Percentiles rank a stretch among this genome's conserved stretches.
Conservation (phyloP, 2,113 vertebrate genomes). For the Seriola aureovittata region DNA sequence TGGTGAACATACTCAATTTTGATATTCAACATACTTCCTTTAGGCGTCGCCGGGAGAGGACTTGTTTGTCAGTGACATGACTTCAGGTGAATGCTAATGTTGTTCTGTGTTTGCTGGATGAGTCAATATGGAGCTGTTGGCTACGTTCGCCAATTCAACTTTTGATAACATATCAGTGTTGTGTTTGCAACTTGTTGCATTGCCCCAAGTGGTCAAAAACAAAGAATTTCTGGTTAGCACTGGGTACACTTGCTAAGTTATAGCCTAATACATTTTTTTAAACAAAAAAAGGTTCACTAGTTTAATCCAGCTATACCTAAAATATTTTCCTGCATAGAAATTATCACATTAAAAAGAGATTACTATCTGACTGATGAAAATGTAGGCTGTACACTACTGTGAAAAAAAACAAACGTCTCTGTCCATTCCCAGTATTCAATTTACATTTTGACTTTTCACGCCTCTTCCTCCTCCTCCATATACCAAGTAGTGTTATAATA, state of each 20-base stretch:
- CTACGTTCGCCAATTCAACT: not conserved
- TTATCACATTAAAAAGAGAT: not conserved
- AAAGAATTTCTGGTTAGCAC: not conserved
- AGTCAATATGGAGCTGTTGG: not conserved
- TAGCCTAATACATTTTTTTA: not conserved
- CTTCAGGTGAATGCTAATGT: not conserved
- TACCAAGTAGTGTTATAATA: constrained; percentile 17
- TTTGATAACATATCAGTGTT: not conserved
- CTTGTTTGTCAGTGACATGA: not conserved
- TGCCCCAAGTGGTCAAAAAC: not conserved
- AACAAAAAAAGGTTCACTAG: not conserved
- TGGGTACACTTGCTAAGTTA: not conserved
- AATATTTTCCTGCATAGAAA: not conserved
- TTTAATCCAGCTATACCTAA: not conserved
- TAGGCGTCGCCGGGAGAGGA: no score
- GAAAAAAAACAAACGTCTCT: not conserved
- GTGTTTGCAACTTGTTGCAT: not conserved
- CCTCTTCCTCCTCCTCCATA: constrained; percentile 10
- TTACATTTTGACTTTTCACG: constrained; percentile 34
- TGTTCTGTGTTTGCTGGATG: constrained; percentile 24
- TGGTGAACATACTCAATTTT: no score
- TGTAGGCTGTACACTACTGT: not conserved
- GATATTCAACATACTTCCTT: no score
- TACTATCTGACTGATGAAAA: not conserved
- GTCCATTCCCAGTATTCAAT: not conserved